Evolutionary conservation across 2,888 invertebrate species (phyloP), one percentile per base, ranked within the genome.

Genomic region (Phasia obesa): DNA sequence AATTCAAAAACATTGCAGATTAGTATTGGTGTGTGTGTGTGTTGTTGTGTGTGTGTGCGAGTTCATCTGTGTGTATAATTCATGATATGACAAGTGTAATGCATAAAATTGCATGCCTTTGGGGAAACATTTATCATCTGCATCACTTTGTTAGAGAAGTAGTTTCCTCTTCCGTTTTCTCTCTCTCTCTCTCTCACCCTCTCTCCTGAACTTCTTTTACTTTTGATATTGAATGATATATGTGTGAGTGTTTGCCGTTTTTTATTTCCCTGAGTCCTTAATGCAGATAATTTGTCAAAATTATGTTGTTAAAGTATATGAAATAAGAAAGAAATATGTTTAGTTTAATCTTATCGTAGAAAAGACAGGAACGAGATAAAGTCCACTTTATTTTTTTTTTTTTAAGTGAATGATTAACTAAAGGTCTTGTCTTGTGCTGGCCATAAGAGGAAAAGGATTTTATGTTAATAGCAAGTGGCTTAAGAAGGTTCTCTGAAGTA

Each of bases 71-170:
- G 47, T 49, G 49, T 70, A 67, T 71, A 70, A 65, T 70, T 74
- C 82, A 83, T 78, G 70, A 82, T 78, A 78, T 67, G 82, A 83
- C 75, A 83, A 83, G 82, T 83, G 78, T 78, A 83, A 83, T 79
- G 83, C 83, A 79, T 79, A 75, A 83, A 83, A 79, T 75, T 83
- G 78, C 83, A 75, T 83, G 74, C 70, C 78, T 79, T 78, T 79
- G 78, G 75, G 83, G 78, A 75, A 78, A 75, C 70, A 83, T 79
- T 83, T 83, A 83, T 83, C 78, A 83, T 79, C 17, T 78, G 70
- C 78, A 79, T 78, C 74, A 75, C 65, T 73, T 64, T 55, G n/a
- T 47, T 74, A 23, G n/a, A 15, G 44, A 44, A 69, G 42, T 15
- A 44, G 55, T n/a, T 62, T 75, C 47, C 51, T 44, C 21, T 35